Conservation (phyloP, 1,140 invertebrate genomes). For the Diprion similis region DNA sequence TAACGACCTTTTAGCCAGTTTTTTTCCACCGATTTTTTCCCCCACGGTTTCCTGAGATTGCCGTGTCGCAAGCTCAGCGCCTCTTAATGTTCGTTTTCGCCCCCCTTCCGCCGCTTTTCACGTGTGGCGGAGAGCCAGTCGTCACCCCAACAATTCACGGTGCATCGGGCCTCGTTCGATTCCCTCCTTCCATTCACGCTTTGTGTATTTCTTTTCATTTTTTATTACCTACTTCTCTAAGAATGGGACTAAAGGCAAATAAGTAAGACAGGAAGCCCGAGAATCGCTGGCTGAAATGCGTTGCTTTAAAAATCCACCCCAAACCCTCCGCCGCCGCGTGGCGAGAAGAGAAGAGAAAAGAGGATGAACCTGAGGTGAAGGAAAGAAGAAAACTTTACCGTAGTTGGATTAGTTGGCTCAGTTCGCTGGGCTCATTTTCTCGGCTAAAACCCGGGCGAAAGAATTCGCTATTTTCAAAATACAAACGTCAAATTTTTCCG, state of each 20-base stretch:
- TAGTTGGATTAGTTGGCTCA: slow-evolving; percentile 2
- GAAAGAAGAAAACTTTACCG: neutral
- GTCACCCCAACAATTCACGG: too few relatives aligned
- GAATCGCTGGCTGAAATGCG: neutral
- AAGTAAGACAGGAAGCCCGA: neutral
- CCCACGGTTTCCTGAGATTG: slow-evolving; percentile 46
- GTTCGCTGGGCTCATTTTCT: neutral
- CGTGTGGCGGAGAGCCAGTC: too few relatives aligned
- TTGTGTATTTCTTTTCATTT: too few relatives aligned
- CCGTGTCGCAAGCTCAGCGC: slow-evolving; percentile 51
- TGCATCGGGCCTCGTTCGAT: too few relatives aligned
- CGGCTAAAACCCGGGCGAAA: neutral
- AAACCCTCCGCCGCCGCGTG: neutral
- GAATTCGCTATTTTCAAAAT: neutral
- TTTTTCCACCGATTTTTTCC: slow-evolving; percentile 36
- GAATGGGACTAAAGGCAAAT: too few relatives aligned
- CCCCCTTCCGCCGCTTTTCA: neutral
- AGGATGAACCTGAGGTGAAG: too few relatives aligned
- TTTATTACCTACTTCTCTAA: too few relatives aligned
- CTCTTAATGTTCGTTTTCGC: slow-evolving; percentile 53
- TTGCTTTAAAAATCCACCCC: neutral
- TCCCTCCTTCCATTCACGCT: too few relatives aligned
- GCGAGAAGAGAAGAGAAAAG: neutral
- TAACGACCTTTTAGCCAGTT: slow-evolving; percentile 55
- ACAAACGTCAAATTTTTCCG: neutral